phyloP scores from a whole-genome alignment of 2,888 invertebrate species.

The Liodrosophila aerea region DNA sequence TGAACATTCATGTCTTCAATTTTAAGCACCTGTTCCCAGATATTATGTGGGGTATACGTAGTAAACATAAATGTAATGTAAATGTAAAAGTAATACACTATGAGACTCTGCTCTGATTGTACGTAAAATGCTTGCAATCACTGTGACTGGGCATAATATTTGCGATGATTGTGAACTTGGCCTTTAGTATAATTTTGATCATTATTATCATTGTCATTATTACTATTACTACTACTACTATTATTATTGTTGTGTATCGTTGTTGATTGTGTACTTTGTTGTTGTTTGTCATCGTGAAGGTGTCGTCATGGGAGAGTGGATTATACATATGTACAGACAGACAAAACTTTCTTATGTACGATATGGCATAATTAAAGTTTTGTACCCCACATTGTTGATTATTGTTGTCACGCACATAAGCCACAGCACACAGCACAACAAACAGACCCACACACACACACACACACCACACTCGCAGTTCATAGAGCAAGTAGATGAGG shows the following conservation, averaged over 20 bases:
- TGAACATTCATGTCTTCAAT: too few relatives aligned
- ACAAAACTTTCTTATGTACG: not conserved
- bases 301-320: constrained; percentile 27
- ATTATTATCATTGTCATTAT: constrained; percentile 11
- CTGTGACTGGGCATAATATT: too few relatives aligned
- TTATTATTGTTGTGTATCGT: too few relatives aligned
- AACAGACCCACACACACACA: constrained; percentile 15
- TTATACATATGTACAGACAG: constrained; percentile 5
- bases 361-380: constrained; percentile 17
- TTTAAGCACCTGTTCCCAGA: too few relatives aligned
- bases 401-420: constrained; percentile 57
- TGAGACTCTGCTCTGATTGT: not conserved
- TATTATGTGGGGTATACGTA: too few relatives aligned
- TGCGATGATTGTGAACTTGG: constrained; percentile 49
- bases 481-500: constrained; percentile 1
- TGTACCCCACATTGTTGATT: constrained; percentile 29
- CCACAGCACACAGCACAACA: constrained; percentile 11
- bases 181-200: constrained; percentile 23
- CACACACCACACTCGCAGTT: constrained; percentile 1
- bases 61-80: too few relatives aligned
- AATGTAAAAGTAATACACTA: not conserved
- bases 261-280: constrained; percentile 15
- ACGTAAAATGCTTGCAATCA: too few relatives aligned
- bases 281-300: constrained; percentile 29
- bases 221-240: constrained; percentile 21